These are phyloP conservation scores for Chaetodon auriga DNA, from an alignment of 2,113 vertebrate genomes.

Conservation along the genomic window DNA sequence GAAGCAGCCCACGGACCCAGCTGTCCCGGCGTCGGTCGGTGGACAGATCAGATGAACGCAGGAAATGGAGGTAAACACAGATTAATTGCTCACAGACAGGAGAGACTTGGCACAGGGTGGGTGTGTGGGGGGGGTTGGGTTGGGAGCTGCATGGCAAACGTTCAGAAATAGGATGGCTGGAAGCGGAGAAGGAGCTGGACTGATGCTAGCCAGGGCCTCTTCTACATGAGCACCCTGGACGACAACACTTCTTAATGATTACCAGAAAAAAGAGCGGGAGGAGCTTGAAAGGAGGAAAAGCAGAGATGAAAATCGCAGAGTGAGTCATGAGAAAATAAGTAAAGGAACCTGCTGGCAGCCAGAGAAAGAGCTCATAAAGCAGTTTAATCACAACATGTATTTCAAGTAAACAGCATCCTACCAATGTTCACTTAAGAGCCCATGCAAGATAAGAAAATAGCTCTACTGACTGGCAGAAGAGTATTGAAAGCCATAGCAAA, in stretches of 20 bases:
- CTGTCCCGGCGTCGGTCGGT: conserved; percentile 67
- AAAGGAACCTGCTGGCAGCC: conserved; percentile 10
- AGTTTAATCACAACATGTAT: conserved; percentile 29
- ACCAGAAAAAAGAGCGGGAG: neutral
- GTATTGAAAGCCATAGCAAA: neutral
- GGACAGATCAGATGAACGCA: conserved; percentile 75
- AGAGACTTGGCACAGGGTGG: conserved; percentile 40
- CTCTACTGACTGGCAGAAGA: neutral
- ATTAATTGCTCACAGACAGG: conserved; percentile 81
- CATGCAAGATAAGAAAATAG: neutral
- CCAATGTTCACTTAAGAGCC: conserved; percentile 9
- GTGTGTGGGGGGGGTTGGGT: neutral
- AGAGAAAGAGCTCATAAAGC: neutral
- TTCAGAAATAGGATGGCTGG: conserved; percentile 45
- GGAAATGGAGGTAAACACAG: conserved; percentile 80
- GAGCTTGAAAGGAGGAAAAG: neutral
- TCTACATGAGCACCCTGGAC: conserved; percentile 27
- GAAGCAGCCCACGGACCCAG: conserved; percentile 62
- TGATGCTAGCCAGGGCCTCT: conserved; percentile 14
- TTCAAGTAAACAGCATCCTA: conserved; percentile 10
- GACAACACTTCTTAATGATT: conserved; percentile 15
- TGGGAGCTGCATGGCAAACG: conserved; percentile 12
- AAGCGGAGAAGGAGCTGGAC: neutral
- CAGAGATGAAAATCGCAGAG: conserved; percentile 1
- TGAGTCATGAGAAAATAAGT: conserved; percentile 13